Base-by-base conservation (phyloP, 2,888 invertebrate genomes). In the Aplocera efformata region DNA sequence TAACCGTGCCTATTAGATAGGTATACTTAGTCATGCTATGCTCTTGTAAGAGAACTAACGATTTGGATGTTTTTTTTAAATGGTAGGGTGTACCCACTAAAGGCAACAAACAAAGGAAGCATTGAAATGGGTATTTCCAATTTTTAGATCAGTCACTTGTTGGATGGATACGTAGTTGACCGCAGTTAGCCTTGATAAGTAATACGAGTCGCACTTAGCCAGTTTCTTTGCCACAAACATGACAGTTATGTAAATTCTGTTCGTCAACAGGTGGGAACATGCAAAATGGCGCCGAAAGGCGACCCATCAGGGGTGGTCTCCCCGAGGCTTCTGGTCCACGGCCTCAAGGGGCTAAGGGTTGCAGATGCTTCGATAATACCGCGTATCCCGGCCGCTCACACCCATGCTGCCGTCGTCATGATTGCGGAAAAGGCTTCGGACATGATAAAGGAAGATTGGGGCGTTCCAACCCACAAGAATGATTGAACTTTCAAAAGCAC, bases 271-370 rank as follows among this genome's bases (percentile, higher is more conserved):
- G 90, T 90, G 9, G 92, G 92, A 8, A 94, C 94, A 1, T 92
- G 92, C 53, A 93, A 92, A 76, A 94, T 94, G 94, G 93, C 93
- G 0, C 90, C 92, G 0, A 58, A 59, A 0, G 76, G 67, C 0
- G 93, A 94, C 60, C 84, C 89, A 0, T 88, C 88, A 0, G 90
- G 92, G 0, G 93, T 94, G 2, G 93, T 94, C 0, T 90, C 91
- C 51, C 88, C 91, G 3, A 60, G 84, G n/a, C 70, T 90, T 1
- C 49, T 55, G 4, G 90, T 90, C 3, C 75, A 80, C 34, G 88
- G 89, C 6, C 47, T 84, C 6, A 52, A 56, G 10, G 74, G 79
- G 0, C 68, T 90, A 1, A 63, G 90, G 11, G 71, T 90, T n/a
- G 88, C 79, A 1, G 90, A 90, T 58, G 89, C 88, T 0, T 89